Base-by-base conservation (phyloP, 1,140 invertebrate species). In the Aphaenogaster ashmeadi region DNA sequence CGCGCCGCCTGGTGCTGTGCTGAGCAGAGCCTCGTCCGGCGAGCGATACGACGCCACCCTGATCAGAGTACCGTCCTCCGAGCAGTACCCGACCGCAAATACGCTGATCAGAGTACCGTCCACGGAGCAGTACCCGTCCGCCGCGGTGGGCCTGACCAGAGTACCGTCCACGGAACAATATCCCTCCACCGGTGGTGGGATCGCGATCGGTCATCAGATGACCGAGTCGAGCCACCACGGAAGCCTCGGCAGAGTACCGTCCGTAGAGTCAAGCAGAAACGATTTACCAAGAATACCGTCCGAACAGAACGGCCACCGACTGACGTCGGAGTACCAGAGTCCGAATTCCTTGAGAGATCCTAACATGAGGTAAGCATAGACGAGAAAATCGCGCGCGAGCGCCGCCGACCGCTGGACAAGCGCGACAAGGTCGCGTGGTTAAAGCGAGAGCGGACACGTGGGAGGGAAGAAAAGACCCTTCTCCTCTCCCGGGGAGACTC, bases 281-380 rank as follows among this genome's bases (percentile, higher is more conserved):
- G 86, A 91, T 80, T 81, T 91, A 83, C 93, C 93, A 88, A 94
- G 94, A 94, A 94, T 95, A 95, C 94, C 95, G 95, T 95, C 95
- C 94, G 94, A 94, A 86, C 90, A 91, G 78, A 91, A 87, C 88
- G 60, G 67, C 56, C 86, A 88, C 79, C 83, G 87, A 80, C 69
- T 87, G 85, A 92, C 87, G 84, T 94, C 94, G 90, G 94, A 95
- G 78, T 95, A 95, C 91, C 94, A 95, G 91, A 94, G 92, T 72
- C 93, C 94, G 58, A 92, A 94, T 89, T 89, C 92, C 62, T 86
- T 94, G 77, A 92, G 94, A 89, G 94, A 94, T 86, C 93, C 91
- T 84, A 93, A 92, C 88, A 93, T 92, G 92, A 95, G 95, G 95
- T 95, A 94, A 95, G 94, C 94, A 93, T 95, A 93, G 47, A 69